Percentiles rank a stretch among this genome's conserved stretches.
phyloP scores from a whole-genome alignment of 2,888 invertebrate genomes.

The Rotaria sp. region DNA sequence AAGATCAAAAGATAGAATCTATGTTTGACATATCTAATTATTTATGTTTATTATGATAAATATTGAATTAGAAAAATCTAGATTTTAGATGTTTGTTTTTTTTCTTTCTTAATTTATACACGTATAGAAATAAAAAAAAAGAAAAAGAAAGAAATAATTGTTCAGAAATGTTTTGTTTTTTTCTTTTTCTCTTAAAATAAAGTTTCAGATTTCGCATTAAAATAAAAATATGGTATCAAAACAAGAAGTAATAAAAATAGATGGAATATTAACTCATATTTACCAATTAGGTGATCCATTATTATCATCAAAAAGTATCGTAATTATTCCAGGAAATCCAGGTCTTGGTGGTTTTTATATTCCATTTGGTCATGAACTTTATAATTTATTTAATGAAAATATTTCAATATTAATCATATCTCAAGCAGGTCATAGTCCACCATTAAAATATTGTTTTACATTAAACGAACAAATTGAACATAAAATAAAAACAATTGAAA shows the following conservation, averaged over 20 bases:
- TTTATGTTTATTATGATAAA: no score
- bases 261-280: not conserved
- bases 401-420: not conserved
- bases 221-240: not conserved
- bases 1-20: no score
- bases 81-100: no score
- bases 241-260: not conserved
- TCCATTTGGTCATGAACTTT: constrained; percentile 12
- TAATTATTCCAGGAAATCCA: constrained; percentile 18
- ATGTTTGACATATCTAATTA: no score
- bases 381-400: not conserved
- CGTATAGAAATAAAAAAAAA: not conserved
- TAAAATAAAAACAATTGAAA: constrained; percentile 70
- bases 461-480: constrained; percentile 72
- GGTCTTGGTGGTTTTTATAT: constrained; percentile 17
- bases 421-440: not conserved
- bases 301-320: not conserved
- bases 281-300: not conserved
- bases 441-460: constrained; percentile 50
- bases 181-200: not conserved
- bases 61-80: no score
- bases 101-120: no score
- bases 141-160: not conserved
- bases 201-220: not conserved
- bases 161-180: not conserved